Evolutionary conservation across 2,888 invertebrate genomes (phyloP).

Genomic region (Tribolium freemani): DNA sequence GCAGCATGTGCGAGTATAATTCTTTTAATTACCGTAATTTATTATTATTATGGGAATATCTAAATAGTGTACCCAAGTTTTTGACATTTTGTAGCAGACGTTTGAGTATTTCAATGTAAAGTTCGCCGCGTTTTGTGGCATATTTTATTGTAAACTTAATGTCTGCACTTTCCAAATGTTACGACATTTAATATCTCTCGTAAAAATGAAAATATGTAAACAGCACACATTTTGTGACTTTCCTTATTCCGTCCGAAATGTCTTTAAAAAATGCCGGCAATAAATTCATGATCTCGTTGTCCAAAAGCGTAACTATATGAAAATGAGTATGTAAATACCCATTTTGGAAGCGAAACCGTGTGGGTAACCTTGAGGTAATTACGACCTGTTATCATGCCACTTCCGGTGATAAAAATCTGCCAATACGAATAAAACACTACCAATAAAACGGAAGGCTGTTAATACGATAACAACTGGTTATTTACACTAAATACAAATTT

Average conservation of each 20-base stretch:
- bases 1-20: no score
- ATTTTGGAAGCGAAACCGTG: slow-evolving; percentile 6
- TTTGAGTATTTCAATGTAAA: background rate
- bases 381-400: slow-evolving; percentile 23
- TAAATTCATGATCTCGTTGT: slow-evolving; percentile 8
- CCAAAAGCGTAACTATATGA: background rate
- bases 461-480: background rate
- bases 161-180: background rate
- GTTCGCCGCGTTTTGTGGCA: background rate
- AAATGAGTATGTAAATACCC: slow-evolving; percentile 1
- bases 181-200: background rate
- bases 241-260: background rate
- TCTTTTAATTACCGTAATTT: no score
- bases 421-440: slow-evolving; percentile 3
- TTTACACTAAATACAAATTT: no score
- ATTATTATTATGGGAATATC: no score
- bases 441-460: background rate
- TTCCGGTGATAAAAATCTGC: slow-evolving; percentile 27
- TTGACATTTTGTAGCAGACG: no score
- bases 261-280: background rate
- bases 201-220: background rate
- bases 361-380: slow-evolving; percentile 26
- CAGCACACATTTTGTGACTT: background rate
- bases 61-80: no score
- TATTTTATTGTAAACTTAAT: background rate